Base-by-base conservation (phyloP, 2,888 invertebrate genomes). In the Caradrina clavipalpis region DNA sequence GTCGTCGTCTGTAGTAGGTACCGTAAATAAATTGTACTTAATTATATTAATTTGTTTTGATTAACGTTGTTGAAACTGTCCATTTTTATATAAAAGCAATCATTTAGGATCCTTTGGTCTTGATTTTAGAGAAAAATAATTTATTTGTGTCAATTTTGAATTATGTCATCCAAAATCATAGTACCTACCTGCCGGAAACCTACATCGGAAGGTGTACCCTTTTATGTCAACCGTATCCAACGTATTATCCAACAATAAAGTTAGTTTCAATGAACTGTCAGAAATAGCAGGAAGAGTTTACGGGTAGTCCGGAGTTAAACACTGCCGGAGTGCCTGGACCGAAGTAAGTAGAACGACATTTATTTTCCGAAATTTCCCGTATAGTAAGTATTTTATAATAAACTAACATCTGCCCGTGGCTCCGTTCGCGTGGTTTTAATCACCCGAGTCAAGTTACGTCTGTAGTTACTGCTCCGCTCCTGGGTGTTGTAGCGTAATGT, bases 181-280 rank as follows among this genome's bases (percentile, higher is more conserved):
- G 45, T 17, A 17, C 4, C 45, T 17, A 51, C 17, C 17, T 17
- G 39, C 15, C 6, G 13, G 15, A 42, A 17, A 11, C 7, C 15
- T 11, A 19, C 15, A 22, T n/a, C 22, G 11, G 26, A 26, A 45
- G 22, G 45, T 45, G 13, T 17, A 45, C 17, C 45, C 45, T 45
- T 45, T 45, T 26, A 58, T 45, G 22, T n/a, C 58, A 45, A 58
- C n/a, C 11, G 45, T n/a, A 22, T 22, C 45, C 22, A 1, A 58
- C 7, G 22, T 17, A 49, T n/a, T 49, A 19, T 47, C 26, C 19
- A 15, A 63, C 10, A 26, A 19, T 39, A 63, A 65, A 21, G 17
- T 39, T 13, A 22, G 1, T 19, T 63, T 45, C n/a, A 45, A 64
- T 35, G 1, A 67, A 67, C 67, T 26, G 39, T 47, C 17, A 13